Base-by-base conservation (phyloP, 2,113 vertebrate species). In the Oreochromis niloticus region DNA sequence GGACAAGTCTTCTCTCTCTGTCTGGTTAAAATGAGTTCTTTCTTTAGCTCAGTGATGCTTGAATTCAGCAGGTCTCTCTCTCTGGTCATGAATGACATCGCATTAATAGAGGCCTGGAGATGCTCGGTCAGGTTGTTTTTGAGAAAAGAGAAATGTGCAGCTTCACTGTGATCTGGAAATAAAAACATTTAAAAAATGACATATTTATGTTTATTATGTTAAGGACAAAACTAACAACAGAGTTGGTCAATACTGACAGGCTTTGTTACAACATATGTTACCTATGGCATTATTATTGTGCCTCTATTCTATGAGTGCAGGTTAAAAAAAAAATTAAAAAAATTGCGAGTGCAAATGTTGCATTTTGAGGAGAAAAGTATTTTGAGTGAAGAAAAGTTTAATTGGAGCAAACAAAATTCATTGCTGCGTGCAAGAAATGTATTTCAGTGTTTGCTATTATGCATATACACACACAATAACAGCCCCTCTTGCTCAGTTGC, bases 381-480 rank as follows among this genome's bases (percentile, higher is more conserved):
- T 61, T 61, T 61, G 27, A 1, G 14, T 0, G 3, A 32, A 61
- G 0, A 61, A 32, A 17, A 0, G 0, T 61, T 61, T 61, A 32
- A 32, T 32, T 61, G 14, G 57, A 17, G 14, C 27, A 0, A 61
- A 17, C 57, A 61, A 61, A 61, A 0, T 61, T 61, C 14, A 32
- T 61, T 61, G 27, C 27, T 61, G 27, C 0, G 3, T 61, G 57
- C 57, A 0, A 1, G 57, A 61, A 32, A 0, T 32, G 57, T 2
- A 17, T 32, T 61, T 61, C 5, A 17, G 57, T 17, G 27, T 61
- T 61, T 61, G 14, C 57, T 17, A 6, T 32, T 32, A 17, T 32
- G 14, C 57, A 9, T 59, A 32, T 1, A 61, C 14, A 61, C 27
- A 61, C 8, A 61, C 14, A 4, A 61, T 61, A 61, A 61, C 14